These are phyloP conservation scores for Sebastes diaconus DNA, from an alignment of 2,797 vertebrate genomes.

Conservation along the genomic window DNA sequence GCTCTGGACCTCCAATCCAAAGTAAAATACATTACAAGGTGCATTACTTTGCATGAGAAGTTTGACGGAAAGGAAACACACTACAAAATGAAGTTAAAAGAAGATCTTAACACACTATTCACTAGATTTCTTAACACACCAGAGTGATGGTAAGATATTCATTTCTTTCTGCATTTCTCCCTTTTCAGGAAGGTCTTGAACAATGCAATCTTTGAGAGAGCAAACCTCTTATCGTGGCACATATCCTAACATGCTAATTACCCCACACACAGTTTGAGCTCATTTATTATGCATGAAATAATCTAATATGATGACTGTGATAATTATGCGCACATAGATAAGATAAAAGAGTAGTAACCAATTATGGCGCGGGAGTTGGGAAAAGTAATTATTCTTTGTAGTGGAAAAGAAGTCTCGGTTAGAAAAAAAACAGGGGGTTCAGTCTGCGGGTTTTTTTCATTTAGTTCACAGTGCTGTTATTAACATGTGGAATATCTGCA, in stretches of 20 bases:
- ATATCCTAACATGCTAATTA: conserved; percentile 81
- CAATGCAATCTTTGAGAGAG: conserved; percentile 54
- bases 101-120: not conserved
- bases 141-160: not conserved
- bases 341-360: conserved; percentile 83
- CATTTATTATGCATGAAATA: conserved; percentile 84
- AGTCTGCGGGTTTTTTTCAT: not conserved
- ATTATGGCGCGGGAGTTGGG: conserved; percentile 74
- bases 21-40: not conserved
- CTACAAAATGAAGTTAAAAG: not conserved
- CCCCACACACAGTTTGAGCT: conserved; percentile 79
- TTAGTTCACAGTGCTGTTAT: conserved; percentile 44
- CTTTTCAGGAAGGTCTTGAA: conserved; percentile 66
- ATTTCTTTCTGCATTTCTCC: conserved; percentile 26
- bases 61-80: not conserved
- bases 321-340: conserved; percentile 82
- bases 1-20: not conserved
- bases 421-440: conserved; percentile 28
- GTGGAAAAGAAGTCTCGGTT: conserved; percentile 70
- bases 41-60: not conserved
- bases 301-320: conserved; percentile 84
- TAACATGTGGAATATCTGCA: conserved; percentile 57
- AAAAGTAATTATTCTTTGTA: conserved; percentile 83
- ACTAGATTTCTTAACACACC: not conserved
- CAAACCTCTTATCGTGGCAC: conserved; percentile 64